These are phyloP conservation scores for Ornithoptera alexandrae DNA, from an alignment of 2,888 invertebrate genomes.

Conservation along the genomic window DNA sequence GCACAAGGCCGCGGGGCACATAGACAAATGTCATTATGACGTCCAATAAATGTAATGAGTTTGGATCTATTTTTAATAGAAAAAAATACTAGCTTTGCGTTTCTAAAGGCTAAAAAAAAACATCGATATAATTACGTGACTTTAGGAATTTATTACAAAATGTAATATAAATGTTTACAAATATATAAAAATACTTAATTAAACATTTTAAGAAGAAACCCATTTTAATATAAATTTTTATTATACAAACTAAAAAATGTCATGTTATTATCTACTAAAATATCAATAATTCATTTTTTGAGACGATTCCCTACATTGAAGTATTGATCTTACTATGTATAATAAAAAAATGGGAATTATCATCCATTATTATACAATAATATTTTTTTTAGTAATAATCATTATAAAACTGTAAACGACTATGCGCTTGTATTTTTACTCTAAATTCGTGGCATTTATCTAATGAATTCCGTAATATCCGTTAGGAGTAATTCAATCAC, in stretches of 20 bases:
- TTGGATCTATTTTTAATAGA: conserved; percentile 39
- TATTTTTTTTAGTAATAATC: too few relatives aligned
- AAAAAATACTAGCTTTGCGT: conserved; percentile 23
- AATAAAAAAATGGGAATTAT: too few relatives aligned
- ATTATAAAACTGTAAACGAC: conserved; percentile 1
- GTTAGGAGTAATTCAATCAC: conserved; percentile 72
- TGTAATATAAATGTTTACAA: neutral
- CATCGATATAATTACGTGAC: neutral
- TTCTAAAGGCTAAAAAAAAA: neutral
- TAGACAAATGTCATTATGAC: conserved; percentile 63
- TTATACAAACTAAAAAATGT: neutral
- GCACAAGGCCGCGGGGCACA: conserved; percentile 42
- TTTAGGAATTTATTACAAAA: neutral
- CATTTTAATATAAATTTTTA: neutral
- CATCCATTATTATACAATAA: too few relatives aligned
- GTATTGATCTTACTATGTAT: neutral
- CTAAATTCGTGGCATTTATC: conserved; percentile 63
- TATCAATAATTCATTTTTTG: neutral
- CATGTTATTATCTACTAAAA: neutral
- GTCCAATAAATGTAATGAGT: conserved; percentile 36
- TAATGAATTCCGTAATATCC: conserved; percentile 76
- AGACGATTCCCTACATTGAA: neutral
- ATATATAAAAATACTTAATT: neutral
- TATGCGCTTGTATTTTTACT: conserved; percentile 30
- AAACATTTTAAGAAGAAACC: neutral